Conservation (phyloP, 1,140 invertebrate species). For the Schmidtea mediterranea region DNA sequence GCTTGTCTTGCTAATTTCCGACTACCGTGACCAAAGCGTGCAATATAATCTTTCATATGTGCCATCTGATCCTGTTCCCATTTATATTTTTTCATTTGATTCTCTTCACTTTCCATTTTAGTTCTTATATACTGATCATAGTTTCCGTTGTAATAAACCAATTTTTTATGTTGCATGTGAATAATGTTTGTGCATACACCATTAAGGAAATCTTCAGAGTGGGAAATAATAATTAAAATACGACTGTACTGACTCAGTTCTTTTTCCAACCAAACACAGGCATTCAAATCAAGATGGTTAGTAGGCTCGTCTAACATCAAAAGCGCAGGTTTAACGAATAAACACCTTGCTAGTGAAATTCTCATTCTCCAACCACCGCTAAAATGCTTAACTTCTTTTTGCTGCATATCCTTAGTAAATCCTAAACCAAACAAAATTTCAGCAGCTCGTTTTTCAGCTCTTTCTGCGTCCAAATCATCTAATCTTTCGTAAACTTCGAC, state of each 20-base stretch:
- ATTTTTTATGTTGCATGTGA: slow-evolving; percentile 64
- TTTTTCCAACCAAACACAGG: slow-evolving; percentile 96
- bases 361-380: slow-evolving; percentile 85
- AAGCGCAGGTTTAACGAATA: slow-evolving; percentile 23
- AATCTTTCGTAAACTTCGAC: slow-evolving; percentile 90
- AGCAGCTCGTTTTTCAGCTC: slow-evolving; percentile 68
- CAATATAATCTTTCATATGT: slow-evolving; percentile 99
- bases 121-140: slow-evolving; percentile 83
- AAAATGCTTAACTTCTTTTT: slow-evolving; percentile 19
- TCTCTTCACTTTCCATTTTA: slow-evolving; percentile 70
- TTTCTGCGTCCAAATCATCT: slow-evolving; percentile 80
- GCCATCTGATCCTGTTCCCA: slow-evolving; percentile 98
- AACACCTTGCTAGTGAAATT: slow-evolving; percentile 58
- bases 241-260: slow-evolving; percentile 53
- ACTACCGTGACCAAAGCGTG: slow-evolving; percentile 88
- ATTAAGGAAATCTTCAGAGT: slow-evolving; percentile 99
- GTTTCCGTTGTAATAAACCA: slow-evolving; percentile 75
- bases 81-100: slow-evolving; percentile 93
- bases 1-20: slow-evolving; percentile 90
- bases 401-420: slow-evolving; percentile 76
- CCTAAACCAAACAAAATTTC: slow-evolving; percentile 83
- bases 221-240: slow-evolving; percentile 89
- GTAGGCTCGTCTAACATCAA: slow-evolving; percentile 37
- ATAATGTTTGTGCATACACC: slow-evolving; percentile 96
- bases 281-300: slow-evolving; percentile 48